phyloP scores from a whole-genome alignment of 2,113 vertebrate genomes.

The Probosciger aterrimus region DNA sequence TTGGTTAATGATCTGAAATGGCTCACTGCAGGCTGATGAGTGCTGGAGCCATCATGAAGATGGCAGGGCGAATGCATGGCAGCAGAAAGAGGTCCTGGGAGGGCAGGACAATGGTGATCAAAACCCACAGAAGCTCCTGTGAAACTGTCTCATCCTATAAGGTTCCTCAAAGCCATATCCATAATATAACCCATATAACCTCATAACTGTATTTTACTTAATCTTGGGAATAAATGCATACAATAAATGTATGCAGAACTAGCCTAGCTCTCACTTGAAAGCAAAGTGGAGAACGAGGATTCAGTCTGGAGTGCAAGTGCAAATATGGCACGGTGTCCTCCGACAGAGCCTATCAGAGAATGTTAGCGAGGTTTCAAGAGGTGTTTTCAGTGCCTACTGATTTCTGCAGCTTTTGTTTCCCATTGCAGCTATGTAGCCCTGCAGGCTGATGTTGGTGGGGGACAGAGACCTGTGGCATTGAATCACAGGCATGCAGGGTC shows the following conservation, averaged over 20 bases:
- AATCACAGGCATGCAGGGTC: accelerated
- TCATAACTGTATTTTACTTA: not conserved
- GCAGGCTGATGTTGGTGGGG: accelerated
- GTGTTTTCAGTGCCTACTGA: not conserved
- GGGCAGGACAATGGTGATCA: not conserved
- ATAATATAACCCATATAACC: not conserved
- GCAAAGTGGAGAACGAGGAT: not conserved
- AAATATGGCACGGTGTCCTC: not conserved
- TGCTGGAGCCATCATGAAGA: not conserved
- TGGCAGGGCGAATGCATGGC: not conserved
- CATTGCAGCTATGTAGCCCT: not conserved
- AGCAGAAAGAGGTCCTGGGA: not conserved
- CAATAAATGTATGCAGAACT: not conserved
- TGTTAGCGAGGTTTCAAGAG: not conserved
- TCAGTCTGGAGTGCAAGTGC: not conserved
- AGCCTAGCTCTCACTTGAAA: not conserved
- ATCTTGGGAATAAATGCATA: not conserved
- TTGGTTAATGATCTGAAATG: not conserved
- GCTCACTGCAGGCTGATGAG: not conserved
- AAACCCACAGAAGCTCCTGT: not conserved
- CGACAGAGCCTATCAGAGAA: accelerated
- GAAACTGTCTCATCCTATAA: not conserved
- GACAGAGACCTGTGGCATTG: not conserved
- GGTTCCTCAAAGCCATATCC: not conserved
- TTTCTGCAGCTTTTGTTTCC: not conserved